Evolutionary conservation across 2,797 vertebrate species (phyloP), one percentile per base, ranked within the genome.

Genomic region (Crotalus adamanteus): DNA sequence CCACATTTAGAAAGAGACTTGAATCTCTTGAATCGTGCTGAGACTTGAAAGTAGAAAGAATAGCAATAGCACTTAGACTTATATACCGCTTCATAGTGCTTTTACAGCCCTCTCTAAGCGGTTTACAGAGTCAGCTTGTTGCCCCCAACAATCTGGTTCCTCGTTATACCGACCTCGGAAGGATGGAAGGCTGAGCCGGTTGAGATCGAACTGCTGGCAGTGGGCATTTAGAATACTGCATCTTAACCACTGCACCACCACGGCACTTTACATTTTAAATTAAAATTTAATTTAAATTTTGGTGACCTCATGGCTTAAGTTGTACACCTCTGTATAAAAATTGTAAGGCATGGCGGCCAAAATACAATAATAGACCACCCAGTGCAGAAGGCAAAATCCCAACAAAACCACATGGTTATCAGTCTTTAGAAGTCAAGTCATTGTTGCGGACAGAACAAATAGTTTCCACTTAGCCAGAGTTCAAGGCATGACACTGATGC

Each of bases 1-100:
- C 87, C 55, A 25, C 91, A 65, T 92, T 92, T 94, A 89, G 86
- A 60, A 47, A 42, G 4, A 14, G 25, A 65, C 47, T 47, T 47
- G 47, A 47, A 47, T 47, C 47, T 47, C 20, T 65, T 22, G 69
- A 3, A 22, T 78, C 8, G 11, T 7, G 8, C 73, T 9, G 20
- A 42, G 18, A 18, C 1, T 9, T 42, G 37, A 25, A 42, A 83
- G 20, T 42, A 83, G 37, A 83, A 47, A 83, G 37, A 11, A 18
- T 18, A 73, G 6, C 65, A 73, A 18, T 8, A 73, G 60, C 60
- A 26, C 25, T 61, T 61, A 60, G 22, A 60, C 22, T 60, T 25
- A 3, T 60, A 60, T 60, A 25, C 6, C 22, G 22, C 59, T 22
- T 22, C 22, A 25, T 60, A 22, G 59, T 60, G 22, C 59, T 60